phyloP scores from a whole-genome alignment of 37 sponge, comb jelly and placozoan species.

The Aplysina aerophoba region DNA sequence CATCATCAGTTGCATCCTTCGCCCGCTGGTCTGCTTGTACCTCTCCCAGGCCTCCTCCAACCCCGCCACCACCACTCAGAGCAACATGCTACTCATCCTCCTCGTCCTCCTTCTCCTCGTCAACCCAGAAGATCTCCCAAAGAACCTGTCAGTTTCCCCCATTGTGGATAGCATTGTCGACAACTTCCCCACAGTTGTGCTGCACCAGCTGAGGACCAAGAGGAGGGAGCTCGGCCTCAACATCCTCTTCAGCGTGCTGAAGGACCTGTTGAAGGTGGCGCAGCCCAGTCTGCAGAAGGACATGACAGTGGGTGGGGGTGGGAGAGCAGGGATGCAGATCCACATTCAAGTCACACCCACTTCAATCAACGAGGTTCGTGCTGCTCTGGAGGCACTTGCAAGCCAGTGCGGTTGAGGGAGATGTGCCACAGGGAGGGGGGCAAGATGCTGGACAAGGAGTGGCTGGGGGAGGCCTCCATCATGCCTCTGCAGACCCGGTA shows the following conservation, averaged over 20 bases:
- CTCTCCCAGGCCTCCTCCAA: slow-evolving; percentile 9
- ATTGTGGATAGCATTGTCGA: not conserved
- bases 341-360: slow-evolving; percentile 42
- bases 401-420: slow-evolving; percentile 82
- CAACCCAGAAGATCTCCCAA: not conserved
- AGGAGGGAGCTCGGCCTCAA: slow-evolving; percentile 52
- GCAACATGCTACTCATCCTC: slow-evolving; percentile 47
- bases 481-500: slow-evolving; percentile 58
- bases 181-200: slow-evolving; percentile 59
- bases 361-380: slow-evolving; percentile 11
- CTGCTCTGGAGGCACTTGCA: slow-evolving; percentile 62
- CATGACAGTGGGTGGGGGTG: slow-evolving; percentile 35
- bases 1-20: slow-evolving; percentile 64
- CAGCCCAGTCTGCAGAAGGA: slow-evolving; percentile 34
- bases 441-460: slow-evolving; percentile 69
- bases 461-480: slow-evolving; percentile 66
- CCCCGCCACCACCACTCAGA: not conserved
- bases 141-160: slow-evolving; percentile 7
- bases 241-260: slow-evolving; percentile 53
- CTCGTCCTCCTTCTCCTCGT: slow-evolving; percentile 12
- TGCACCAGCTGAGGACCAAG: slow-evolving; percentile 57
- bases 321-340: slow-evolving; percentile 59
- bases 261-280: slow-evolving; percentile 68
- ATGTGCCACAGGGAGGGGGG: slow-evolving; percentile 57
- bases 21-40: slow-evolving; percentile 30